These are phyloP conservation scores for Epinephelus moara DNA, from an alignment of 2,113 vertebrate genomes.

Conservation along the genomic window DNA sequence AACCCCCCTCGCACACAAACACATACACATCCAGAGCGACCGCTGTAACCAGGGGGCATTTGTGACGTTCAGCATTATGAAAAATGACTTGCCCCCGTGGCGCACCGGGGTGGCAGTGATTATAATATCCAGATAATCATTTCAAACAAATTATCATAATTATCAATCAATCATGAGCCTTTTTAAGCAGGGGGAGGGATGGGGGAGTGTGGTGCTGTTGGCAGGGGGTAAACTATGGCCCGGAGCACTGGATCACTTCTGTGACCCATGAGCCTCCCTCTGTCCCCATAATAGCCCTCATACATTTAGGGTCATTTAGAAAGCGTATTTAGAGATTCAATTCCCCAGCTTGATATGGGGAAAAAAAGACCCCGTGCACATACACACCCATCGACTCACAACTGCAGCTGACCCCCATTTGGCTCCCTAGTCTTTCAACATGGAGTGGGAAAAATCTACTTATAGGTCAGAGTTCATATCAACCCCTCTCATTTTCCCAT, in stretches of 20 bases:
- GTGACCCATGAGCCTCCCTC: constrained; percentile 90
- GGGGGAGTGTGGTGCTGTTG: constrained; percentile 60
- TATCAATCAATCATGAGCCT: constrained; percentile 93
- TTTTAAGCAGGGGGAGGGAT: constrained; percentile 78
- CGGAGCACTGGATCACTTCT: constrained; percentile 82
- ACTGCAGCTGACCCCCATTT: constrained; percentile 67
- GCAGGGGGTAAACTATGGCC: constrained; percentile 82
- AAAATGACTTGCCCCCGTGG: constrained; percentile 81
- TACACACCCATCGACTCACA: constrained; percentile 40
- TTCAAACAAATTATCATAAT: constrained; percentile 96
- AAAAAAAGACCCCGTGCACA: constrained; percentile 26
- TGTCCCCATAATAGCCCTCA: constrained; percentile 87
- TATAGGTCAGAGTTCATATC: constrained; percentile 69
- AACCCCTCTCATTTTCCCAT: constrained; percentile 59
- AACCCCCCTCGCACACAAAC: constrained; percentile 9
- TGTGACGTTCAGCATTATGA: constrained; percentile 80
- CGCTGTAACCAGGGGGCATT: constrained; percentile 85
- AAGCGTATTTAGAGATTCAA: constrained; percentile 78
- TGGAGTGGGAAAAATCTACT: constrained; percentile 62
- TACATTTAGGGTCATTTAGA: constrained; percentile 89
- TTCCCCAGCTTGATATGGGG: constrained; percentile 74
- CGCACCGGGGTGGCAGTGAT: constrained; percentile 80
- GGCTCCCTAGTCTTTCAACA: constrained; percentile 62
- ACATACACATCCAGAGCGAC: constrained; percentile 33
- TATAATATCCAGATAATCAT: constrained; percentile 95